Evolutionary conservation across 2,113 vertebrate genomes (phyloP).

Genomic region (Fregetta grallaria): DNA sequence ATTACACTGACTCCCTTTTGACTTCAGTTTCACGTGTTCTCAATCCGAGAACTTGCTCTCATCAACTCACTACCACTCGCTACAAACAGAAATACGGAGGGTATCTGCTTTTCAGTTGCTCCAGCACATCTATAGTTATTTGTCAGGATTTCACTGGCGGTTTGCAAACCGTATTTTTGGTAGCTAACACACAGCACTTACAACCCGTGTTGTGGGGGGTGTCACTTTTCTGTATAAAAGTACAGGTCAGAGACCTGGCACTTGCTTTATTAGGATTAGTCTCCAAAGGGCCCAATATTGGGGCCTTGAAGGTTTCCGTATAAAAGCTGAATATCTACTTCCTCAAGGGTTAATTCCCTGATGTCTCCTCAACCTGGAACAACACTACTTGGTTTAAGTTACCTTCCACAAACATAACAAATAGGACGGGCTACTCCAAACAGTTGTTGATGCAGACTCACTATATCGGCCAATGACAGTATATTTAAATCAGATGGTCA

Average conservation of each 20-base stretch:
- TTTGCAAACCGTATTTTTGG: not conserved
- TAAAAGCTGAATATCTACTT: not conserved
- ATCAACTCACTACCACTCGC: not conserved
- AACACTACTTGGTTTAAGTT: not conserved
- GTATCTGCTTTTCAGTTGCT: not conserved
- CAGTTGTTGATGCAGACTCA: not conserved
- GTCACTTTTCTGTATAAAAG: not conserved
- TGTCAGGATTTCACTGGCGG: not conserved
- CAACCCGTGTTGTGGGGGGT: not conserved
- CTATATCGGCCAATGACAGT: not conserved
- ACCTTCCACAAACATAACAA: not conserved
- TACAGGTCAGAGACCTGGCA: not conserved
- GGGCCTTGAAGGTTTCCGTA: not conserved
- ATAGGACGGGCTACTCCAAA: not conserved
- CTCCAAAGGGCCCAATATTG: not conserved
- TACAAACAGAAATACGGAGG: not conserved
- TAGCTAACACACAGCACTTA: not conserved
- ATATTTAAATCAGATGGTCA: conserved; percentile 34
- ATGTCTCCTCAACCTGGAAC: not conserved
- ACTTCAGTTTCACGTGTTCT: conserved; percentile 35
- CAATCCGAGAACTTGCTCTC: not conserved
- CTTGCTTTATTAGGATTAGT: not conserved
- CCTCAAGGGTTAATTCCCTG: not conserved
- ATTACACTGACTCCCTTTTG: conserved; percentile 59
- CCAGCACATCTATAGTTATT: not conserved